Evolutionary conservation across 2,888 invertebrate genomes (phyloP).

Genomic region (Molorchus minor): DNA sequence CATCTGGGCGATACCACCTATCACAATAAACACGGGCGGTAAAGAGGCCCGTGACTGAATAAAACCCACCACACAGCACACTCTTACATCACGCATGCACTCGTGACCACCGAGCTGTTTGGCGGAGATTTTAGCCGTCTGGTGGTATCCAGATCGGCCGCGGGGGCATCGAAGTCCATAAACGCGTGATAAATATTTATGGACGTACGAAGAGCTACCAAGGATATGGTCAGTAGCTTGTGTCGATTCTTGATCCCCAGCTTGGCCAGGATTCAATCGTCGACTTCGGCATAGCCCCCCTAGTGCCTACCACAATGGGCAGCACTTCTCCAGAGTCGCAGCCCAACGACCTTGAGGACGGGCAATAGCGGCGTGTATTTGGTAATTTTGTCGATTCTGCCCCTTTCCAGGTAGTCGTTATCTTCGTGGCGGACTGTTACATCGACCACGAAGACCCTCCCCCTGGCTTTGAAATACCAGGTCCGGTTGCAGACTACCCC

Average conservation of each 20-base stretch:
- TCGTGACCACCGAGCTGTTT: background rate
- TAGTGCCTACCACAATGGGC: slow-evolving; percentile 53
- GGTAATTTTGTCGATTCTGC: slow-evolving; percentile 39
- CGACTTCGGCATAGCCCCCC: slow-evolving; percentile 50
- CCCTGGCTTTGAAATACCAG: slow-evolving; percentile 43
- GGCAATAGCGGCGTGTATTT: slow-evolving; percentile 47
- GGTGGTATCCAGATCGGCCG: slow-evolving; percentile 2
- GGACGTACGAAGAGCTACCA: slow-evolving; percentile 49
- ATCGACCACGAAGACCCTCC: slow-evolving; percentile 46
- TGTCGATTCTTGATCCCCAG: slow-evolving; percentile 40
- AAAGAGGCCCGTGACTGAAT: background rate
- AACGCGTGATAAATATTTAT: slow-evolving; percentile 49
- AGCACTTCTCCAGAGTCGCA: slow-evolving; percentile 40
- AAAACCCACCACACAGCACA: background rate
- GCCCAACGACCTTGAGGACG: slow-evolving; percentile 27
- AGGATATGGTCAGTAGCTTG: slow-evolving; percentile 42
- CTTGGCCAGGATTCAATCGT: slow-evolving; percentile 41
- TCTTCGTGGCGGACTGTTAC: slow-evolving; percentile 44
- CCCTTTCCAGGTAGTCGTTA: slow-evolving; percentile 35
- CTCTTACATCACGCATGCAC: background rate
- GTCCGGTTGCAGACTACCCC: slow-evolving; percentile 41
- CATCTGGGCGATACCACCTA: background rate
- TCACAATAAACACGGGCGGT: background rate
- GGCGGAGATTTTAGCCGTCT: background rate
- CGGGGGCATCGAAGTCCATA: slow-evolving; percentile 47